These are phyloP conservation scores for Clarias platycephalus DNA, from an alignment of 2,797 vertebrate genomes.

Conservation along the genomic window DNA sequence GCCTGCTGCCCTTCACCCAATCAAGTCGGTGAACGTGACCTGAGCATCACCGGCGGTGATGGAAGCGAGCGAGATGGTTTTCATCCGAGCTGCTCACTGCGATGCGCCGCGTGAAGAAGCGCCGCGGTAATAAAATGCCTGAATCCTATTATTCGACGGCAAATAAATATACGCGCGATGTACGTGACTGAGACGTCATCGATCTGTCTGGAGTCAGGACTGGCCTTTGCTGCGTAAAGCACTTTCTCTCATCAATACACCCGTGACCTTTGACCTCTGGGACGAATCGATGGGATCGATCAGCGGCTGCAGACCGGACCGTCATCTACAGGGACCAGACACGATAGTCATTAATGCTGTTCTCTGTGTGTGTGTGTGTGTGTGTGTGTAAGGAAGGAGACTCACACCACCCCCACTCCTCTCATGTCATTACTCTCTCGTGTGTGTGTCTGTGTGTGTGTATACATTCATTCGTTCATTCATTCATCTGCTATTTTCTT, in stretches of 20 bases:
- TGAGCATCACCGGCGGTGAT: not conserved
- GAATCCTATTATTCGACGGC: constrained; percentile 67
- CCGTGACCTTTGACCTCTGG: constrained; percentile 85
- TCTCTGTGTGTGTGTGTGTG: constrained; percentile 28
- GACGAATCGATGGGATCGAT: constrained; percentile 88
- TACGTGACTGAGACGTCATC: constrained; percentile 83
- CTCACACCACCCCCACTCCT: no score
- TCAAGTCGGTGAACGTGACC: constrained; percentile 52
- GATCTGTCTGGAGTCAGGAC: constrained; percentile 89
- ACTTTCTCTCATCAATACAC: constrained; percentile 87
- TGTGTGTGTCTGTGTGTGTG: constrained; percentile 23
- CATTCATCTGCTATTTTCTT: not conserved
- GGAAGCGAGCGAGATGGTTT: not conserved
- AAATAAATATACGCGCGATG: constrained; percentile 88
- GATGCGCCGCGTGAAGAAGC: not conserved
- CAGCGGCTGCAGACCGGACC: constrained; percentile 77
- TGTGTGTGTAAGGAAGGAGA: not conserved
- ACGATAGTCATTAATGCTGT: constrained; percentile 74
- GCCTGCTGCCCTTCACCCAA: constrained; percentile 35
- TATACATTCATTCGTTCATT: not conserved
- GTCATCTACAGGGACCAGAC: constrained; percentile 79
- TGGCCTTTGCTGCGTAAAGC: constrained; percentile 84
- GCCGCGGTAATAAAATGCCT: constrained; percentile 61
- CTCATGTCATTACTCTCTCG: no score
- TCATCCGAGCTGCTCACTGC: not conserved